phyloP scores from a whole-genome alignment of 1,140 invertebrate genomes.

The Drosophila saltans region DNA sequence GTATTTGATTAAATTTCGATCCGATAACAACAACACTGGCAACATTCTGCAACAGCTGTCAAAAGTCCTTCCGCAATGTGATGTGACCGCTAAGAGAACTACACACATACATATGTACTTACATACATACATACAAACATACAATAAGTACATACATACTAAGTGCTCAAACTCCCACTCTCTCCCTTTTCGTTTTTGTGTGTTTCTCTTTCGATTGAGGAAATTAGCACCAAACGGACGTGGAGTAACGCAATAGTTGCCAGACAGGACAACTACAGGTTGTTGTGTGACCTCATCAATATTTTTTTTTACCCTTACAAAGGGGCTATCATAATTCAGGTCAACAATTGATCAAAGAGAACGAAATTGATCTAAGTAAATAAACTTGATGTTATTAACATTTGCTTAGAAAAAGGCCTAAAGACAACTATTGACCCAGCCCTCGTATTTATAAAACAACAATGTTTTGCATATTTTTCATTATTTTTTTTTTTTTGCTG shows the following conservation, averaged over 20 bases:
- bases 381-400: background rate
- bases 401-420: background rate
- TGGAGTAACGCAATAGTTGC: background rate
- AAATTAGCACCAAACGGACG: background rate
- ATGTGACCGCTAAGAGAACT: constrained; percentile 9
- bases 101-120: background rate
- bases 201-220: background rate
- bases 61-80: constrained; percentile 40
- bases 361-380: too few species aligned
- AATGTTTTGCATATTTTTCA: constrained; percentile 36
- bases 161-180: background rate
- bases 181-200: background rate
- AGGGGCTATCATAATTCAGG: background rate
- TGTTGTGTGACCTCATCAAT: background rate
- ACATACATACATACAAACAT: too few species aligned
- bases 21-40: background rate
- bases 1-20: constrained; percentile 1
- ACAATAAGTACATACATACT: too few species aligned
- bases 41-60: constrained; percentile 34
- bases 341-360: too few species aligned
- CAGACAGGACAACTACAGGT: background rate
- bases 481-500: constrained; percentile 30
- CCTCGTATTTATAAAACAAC: background rate
- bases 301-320: background rate
- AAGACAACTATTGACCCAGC: background rate